These are phyloP conservation scores for Tenthredo notha DNA, from an alignment of 2,888 invertebrate species.

Conservation along the genomic window DNA sequence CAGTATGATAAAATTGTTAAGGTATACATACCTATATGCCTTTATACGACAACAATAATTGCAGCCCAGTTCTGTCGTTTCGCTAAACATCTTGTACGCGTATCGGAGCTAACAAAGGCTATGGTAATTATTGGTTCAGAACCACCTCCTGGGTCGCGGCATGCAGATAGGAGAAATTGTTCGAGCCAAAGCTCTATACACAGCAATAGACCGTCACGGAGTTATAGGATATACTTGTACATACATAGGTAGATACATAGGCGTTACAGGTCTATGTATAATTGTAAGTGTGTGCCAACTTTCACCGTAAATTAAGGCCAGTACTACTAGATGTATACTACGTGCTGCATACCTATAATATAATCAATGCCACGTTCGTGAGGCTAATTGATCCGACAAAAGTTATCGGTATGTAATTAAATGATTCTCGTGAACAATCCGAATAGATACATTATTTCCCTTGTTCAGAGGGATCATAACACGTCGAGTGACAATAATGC, in stretches of 20 bases:
- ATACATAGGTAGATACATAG: too few species aligned
- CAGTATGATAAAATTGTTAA: not conserved
- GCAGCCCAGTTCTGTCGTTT: constrained; percentile 12
- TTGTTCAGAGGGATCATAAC: not conserved
- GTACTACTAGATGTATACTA: not conserved
- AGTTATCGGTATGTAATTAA: not conserved
- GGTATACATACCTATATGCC: not conserved
- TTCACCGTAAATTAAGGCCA: constrained; percentile 43
- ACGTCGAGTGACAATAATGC: not conserved
- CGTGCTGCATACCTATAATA: not conserved
- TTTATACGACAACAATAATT: constrained; percentile 6
- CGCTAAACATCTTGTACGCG: not conserved
- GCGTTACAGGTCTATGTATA: not conserved
- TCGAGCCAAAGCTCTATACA: not conserved
- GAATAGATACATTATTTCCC: not conserved
- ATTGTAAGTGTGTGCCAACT: constrained; percentile 35
- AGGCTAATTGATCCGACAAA: not conserved
- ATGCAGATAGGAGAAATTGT: constrained; percentile 45
- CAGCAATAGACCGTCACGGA: constrained; percentile 2
- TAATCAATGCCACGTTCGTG: constrained; percentile 39
- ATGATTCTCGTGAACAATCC: not conserved
- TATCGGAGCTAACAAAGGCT: constrained; percentile 32
- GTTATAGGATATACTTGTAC: not conserved
- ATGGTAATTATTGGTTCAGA: constrained; percentile 40
- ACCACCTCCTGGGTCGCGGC: constrained; percentile 30